phyloP scores from a whole-genome alignment of 2,113 vertebrate genomes.

The Glareola pratincola region DNA sequence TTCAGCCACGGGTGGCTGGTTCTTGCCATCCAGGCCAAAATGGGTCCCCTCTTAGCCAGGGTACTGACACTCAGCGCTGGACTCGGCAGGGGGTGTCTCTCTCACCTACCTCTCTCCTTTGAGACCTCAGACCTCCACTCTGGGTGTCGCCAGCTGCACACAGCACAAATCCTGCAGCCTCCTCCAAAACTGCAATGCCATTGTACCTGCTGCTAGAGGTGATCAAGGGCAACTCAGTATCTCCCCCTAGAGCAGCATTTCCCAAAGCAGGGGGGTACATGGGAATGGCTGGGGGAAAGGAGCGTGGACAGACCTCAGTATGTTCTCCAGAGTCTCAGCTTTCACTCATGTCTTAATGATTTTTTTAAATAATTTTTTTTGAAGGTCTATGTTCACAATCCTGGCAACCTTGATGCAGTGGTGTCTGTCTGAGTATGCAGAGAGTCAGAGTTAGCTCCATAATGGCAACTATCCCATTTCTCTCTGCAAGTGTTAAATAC shows the following conservation, averaged over 20 bases:
- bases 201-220: conserved; percentile 74
- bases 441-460: background rate
- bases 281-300: conserved; percentile 58
- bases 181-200: conserved; percentile 72
- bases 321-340: conserved; percentile 51
- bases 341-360: background rate
- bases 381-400: background rate
- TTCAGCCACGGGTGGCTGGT: conserved; percentile 41
- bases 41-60: background rate
- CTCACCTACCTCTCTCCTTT: conserved; percentile 76
- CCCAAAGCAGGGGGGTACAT: conserved; percentile 59
- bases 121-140: conserved; percentile 75
- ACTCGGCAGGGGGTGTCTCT: conserved; percentile 58
- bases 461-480: conserved; percentile 1
- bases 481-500: conserved; percentile 43
- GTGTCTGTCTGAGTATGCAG: conserved; percentile 15
- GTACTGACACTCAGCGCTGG: conserved; percentile 51
- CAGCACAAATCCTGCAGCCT: conserved; percentile 75
- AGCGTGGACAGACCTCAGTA: background rate
- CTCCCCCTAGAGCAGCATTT: conserved; percentile 59
- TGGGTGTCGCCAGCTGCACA: conserved; percentile 72
- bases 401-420: background rate
- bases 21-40: conserved; percentile 63
- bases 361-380: background rate
- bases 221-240: conserved; percentile 73